A percentile compares a stretch with the other conserved stretches of the same genome.
These are phyloP conservation scores for Idris sp. DNA, from an alignment of 1,140 invertebrate species.

Conservation along the genomic window DNA sequence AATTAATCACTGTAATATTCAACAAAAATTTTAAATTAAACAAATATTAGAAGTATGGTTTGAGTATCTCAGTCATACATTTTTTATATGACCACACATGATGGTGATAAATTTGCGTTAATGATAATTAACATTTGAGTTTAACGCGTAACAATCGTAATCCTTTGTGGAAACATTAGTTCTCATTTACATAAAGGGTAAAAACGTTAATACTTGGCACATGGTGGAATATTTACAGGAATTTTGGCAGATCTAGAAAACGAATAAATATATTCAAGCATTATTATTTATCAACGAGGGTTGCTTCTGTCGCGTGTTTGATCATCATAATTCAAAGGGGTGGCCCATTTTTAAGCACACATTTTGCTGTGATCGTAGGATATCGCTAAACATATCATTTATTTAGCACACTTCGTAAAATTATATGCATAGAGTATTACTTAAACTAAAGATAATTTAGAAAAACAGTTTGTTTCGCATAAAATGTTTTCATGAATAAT, in stretches of 20 bases:
- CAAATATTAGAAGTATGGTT: too few relatives aligned
- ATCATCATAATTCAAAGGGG: conserved; percentile 63
- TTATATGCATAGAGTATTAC: too few relatives aligned
- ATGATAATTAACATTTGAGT: conserved; percentile 37
- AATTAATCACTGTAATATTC: too few relatives aligned
- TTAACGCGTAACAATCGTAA: conserved; percentile 38
- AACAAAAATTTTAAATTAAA: too few relatives aligned
- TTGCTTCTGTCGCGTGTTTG: conserved; percentile 60
- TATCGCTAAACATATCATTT: conserved; percentile 5
- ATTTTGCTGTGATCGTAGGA: conserved; percentile 37
- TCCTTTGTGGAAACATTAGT: conserved; percentile 41
- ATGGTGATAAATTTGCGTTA: conserved; percentile 22
- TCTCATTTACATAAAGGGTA: conserved; percentile 38
- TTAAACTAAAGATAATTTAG: too few relatives aligned
- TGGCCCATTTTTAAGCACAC: conserved; percentile 46
- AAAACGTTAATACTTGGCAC: conserved; percentile 17
- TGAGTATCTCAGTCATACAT: too few relatives aligned
- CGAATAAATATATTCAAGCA: conserved; percentile 31
- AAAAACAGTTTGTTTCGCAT: conserved; percentile 8
- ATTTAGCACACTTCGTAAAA: conserved; percentile 9
- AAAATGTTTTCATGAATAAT: conserved; percentile 9
- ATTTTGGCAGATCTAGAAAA: conserved; percentile 28
- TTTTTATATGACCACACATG: too few relatives aligned
- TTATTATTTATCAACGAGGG: conserved; percentile 45
- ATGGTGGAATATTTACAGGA: conserved; percentile 34